Conservation (phyloP, 2,113 vertebrate species). For the Mus musculus region GRCm39 chr12:70733501-70734000, state of each 20-base stretch:
- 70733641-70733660: background rate
- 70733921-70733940: conserved; percentile 50
- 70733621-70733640: background rate
- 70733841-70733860: background rate
- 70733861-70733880: conserved; percentile 67
- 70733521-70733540: background rate
- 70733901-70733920: conserved; percentile 67
- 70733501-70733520: background rate
- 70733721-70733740: background rate
- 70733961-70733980: conserved; percentile 50
- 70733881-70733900: conserved; percentile 74
- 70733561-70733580: background rate
- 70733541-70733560: background rate
- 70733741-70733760: background rate
- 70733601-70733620: background rate
- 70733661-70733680: fast-evolving
- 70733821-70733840: conserved; percentile 47
- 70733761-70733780: background rate
- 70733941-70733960: conserved; percentile 54
- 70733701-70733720: background rate
- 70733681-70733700: background rate
- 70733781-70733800: background rate
- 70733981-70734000: background rate
- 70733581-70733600: background rate
- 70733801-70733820: background rate